Percentiles rank a stretch among this genome's conserved stretches.
Evolutionary conservation across 2,888 invertebrate genomes (phyloP).

Genomic region (Coelinius sp.): DNA sequence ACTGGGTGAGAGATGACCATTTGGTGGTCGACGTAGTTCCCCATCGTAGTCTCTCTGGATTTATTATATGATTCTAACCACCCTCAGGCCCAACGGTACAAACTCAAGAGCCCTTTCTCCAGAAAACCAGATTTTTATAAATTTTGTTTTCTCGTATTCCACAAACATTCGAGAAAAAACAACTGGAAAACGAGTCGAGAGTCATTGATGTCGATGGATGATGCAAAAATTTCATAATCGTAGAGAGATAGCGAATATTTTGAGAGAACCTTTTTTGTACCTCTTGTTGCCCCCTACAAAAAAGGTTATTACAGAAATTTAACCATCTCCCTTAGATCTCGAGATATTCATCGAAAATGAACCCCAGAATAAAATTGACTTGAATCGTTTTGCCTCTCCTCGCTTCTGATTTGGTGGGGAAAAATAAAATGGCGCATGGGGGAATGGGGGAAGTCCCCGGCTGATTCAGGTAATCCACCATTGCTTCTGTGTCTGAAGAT

Average conservation of each 20-base stretch:
- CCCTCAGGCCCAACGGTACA: slow-evolving; percentile 16
- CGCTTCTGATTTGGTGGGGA: neutral
- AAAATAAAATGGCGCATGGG: too few species aligned
- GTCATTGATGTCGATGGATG: too few species aligned
- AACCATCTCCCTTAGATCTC: too few species aligned
- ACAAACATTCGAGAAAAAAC: neutral
- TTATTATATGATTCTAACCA: slow-evolving; percentile 38
- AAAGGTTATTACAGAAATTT: too few species aligned
- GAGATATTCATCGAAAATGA: too few species aligned
- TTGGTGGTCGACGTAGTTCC: slow-evolving; percentile 47
- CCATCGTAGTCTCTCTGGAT: slow-evolving; percentile 27
- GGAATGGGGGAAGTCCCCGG: neutral
- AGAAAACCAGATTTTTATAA: neutral
- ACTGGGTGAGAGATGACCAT: slow-evolving; percentile 42
- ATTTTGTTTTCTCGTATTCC: neutral
- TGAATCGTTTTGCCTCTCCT: too few species aligned
- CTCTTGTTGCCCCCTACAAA: too few species aligned
- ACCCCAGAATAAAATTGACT: too few species aligned
- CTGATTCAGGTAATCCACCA: slow-evolving; percentile 10
- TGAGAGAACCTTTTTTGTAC: too few species aligned
- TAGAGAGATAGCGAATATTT: too few species aligned
- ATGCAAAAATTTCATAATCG: too few species aligned
- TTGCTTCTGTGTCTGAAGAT: neutral
- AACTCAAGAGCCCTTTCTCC: slow-evolving; percentile 9
- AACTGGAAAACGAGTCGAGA: neutral